Conservation (phyloP, 2,797 vertebrate species). For the Crenichthys baileyi region DNA sequence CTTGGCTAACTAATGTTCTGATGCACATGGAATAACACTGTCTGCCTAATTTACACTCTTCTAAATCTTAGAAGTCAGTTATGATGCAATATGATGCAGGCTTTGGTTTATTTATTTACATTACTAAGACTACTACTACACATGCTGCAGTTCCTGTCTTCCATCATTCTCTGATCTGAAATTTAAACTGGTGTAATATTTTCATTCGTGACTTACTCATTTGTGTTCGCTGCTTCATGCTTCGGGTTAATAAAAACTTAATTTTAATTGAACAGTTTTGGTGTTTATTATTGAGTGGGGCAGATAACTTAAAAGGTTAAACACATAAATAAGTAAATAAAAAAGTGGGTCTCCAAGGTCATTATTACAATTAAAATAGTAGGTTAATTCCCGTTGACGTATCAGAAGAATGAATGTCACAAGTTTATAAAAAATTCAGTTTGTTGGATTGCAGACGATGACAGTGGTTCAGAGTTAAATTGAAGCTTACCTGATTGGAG, state of each 20-base stretch:
- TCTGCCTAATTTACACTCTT: too few species aligned
- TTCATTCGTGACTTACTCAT: not conserved
- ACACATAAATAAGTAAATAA: not conserved
- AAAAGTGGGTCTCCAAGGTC: not conserved
- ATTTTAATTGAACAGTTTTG: not conserved
- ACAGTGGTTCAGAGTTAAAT: not conserved
- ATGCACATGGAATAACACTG: not conserved
- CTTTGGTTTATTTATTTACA: not conserved
- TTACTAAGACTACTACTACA: not conserved
- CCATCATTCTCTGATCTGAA: not conserved
- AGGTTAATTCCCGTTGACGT: not conserved
- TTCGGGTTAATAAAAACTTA: not conserved
- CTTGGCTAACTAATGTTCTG: not conserved
- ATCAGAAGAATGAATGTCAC: not conserved
- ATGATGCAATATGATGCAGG: not conserved
- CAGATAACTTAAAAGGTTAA: not conserved
- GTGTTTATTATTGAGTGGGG: not conserved
- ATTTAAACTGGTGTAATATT: not conserved
- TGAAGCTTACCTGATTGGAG: conserved; percentile 90
- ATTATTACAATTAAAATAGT: not conserved
- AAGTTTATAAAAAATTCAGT: not conserved
- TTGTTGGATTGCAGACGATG: not conserved
- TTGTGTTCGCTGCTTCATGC: not conserved
- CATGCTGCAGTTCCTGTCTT: too few species aligned
- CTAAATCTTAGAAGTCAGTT: too few species aligned